Evolutionary conservation across 2,797 vertebrate genomes (phyloP), one percentile per base, ranked within the genome.

Genomic region (Peromyscus melanophrys): DNA sequence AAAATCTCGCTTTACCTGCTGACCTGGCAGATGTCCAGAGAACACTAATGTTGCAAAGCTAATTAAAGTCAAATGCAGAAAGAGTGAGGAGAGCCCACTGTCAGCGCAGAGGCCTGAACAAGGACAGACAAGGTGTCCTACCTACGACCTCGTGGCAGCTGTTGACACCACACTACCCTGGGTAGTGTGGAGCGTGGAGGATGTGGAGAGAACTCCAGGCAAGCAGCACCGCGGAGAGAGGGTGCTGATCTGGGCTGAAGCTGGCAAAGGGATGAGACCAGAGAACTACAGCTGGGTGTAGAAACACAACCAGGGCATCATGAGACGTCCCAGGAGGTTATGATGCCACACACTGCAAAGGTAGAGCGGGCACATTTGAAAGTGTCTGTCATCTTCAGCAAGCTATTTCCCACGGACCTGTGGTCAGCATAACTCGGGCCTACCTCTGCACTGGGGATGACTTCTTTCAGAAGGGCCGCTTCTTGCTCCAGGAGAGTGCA

Each of bases 1-100:
- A 52, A 92, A 71, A 93, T 89, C 75, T 92, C 6, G 29, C 59
- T 93, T 89, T 89, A 85, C 89, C 37, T 43, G 8, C 80, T 96
- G 69, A 49, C 31, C 94, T 59, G 40, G 82, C 57, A 90, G 71
- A 52, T 93, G 55, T 77, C 76, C 82, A 52, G 55, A 61, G 46
- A 77, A 23, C 49, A 88, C 37, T 76, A 73, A 43, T 84, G 49
- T 34, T 95, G 87, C 0, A 1, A 97, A 97, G 23, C 67, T 85
- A 97, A 97, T 89, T 91, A 55, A 67, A 77, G 59, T 96, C 78
- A 95, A 97, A 88, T 37, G 89, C 3, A 96, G 29, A 96, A 96
- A 73, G 55, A 40, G 2, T 4, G 2, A 37, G 11, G 21, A 90
- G 31, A 14, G 0, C 55, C 86, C 73, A 46, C 43, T 69, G 78